A percentile compares a stretch with the other conserved stretches of the same genome.
phyloP scores from a whole-genome alignment of 2,888 invertebrate species.

The Heliconius erato region DNA sequence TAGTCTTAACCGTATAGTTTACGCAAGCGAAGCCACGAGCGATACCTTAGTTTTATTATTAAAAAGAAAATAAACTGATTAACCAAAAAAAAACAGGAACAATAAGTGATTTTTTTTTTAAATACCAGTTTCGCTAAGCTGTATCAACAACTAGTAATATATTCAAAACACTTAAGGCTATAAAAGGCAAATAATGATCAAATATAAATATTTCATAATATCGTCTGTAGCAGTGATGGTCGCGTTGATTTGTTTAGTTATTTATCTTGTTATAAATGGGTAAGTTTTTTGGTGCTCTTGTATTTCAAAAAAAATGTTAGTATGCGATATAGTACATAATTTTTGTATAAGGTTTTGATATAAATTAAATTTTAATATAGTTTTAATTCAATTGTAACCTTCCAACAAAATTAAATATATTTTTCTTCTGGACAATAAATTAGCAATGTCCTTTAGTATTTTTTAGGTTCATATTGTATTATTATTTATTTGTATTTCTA shows the following conservation, averaged over 20 bases:
- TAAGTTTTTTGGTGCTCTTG: neutral
- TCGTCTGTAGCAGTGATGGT: neutral
- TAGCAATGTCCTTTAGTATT: no score
- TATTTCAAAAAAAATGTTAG: neutral
- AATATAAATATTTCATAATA: conserved; percentile 15
- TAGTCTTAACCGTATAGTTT: neutral
- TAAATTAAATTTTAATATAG: neutral
- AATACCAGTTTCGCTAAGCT: neutral
- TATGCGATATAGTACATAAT: neutral
- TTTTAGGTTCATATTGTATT: no score
- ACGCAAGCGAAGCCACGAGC: neutral
- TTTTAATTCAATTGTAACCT: neutral
- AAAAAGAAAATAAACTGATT: neutral
- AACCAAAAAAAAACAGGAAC: neutral
- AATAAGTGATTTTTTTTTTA: neutral
- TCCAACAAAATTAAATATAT: no score
- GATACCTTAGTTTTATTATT: neutral
- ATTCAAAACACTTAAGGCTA: neutral
- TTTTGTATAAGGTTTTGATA: neutral
- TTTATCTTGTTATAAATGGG: neutral
- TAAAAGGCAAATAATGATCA: neutral
- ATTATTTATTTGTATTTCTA: no score
- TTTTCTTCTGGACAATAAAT: no score
- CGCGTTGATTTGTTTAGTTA: neutral
- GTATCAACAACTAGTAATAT: neutral